Base-by-base conservation (phyloP, 2,113 vertebrate genomes). In the Pelmatolapia mariae region DNA sequence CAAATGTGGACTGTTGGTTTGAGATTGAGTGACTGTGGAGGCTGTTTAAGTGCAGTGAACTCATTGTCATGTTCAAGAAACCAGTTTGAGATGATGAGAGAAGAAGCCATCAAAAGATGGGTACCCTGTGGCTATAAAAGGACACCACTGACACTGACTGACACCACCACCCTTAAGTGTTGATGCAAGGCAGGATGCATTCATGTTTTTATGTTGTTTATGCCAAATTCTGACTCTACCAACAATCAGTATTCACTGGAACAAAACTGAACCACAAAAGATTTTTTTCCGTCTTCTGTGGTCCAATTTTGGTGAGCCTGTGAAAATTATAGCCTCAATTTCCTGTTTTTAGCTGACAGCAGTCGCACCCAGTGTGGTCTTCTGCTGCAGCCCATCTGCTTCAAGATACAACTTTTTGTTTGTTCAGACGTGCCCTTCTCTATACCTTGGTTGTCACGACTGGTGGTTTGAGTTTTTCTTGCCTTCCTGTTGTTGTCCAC, bases 341-440 rank as follows among this genome's bases (percentile, higher is more conserved):
- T 71, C n/a, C 12, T 71, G 38, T 71, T 71, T 43, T 24, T 63
- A 71, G 38, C n/a, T 71, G 38, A 71, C 38, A 71, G n/a, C 11
- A 71, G n/a, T 43, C 0, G 1, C 36, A 24, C 12, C 12, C 12
- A 0, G 36, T 43, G 63, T 43, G 36, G 5, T 43, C 36, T 43
- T 71, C n/a, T 71, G 38, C 66, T 71, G 38, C 2, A 71, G 66
- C 66, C 66, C n/a, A 26, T 71, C 66, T 43, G 33, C 61, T 38
- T 38, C 2, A 4, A 22, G 33, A 66, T 38, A 5, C 18, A 0
- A 61, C 5, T 0, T 8, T 66, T 8, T 66, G 33, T 38, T 36
- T 38, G 61, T 38, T 66, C 61, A 5, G 61, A 66, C 4, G 3
- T 66, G 61, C 19, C 31, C 61, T 38, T 66, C 19, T 66, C 19